Conservation (phyloP, 2,113 vertebrate species). For the Lepus timidus region DNA sequence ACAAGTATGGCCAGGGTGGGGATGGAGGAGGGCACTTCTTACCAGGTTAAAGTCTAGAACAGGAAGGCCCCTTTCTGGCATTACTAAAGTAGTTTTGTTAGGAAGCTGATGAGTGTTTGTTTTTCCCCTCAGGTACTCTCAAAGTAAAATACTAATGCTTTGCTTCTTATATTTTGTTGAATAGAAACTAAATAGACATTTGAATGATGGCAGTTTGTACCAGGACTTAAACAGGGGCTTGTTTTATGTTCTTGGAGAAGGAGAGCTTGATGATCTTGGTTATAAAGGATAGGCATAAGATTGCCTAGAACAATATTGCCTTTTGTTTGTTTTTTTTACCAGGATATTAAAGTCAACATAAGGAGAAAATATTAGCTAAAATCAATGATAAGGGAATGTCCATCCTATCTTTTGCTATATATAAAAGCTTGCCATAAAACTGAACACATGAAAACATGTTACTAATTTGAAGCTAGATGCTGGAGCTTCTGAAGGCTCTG, state of each 20-base stretch:
- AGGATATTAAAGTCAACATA: slow-evolving; percentile 29
- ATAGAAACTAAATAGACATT: slow-evolving; percentile 33
- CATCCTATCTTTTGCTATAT: not conserved
- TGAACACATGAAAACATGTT: slow-evolving; percentile 28
- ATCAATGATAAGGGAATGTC: slow-evolving; percentile 45
- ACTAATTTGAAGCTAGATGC: not conserved
- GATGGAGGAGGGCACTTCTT: not conserved
- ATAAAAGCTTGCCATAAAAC: slow-evolving; percentile 27
- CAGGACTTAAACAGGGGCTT: slow-evolving; percentile 19
- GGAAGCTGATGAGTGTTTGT: not conserved
- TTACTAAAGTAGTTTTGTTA: slow-evolving; percentile 11
- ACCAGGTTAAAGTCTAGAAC: not conserved
- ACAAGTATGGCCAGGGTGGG: not conserved
- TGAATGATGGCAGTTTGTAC: not conserved
- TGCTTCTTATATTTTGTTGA: slow-evolving; percentile 42
- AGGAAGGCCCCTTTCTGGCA: not conserved
- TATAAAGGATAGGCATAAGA: not conserved
- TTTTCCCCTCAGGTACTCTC: not conserved
- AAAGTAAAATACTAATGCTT: not conserved
- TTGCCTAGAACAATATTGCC: not conserved
- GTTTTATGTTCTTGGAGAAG: slow-evolving; percentile 41
- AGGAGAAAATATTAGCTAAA: slow-evolving; percentile 37
- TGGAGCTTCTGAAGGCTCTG: not conserved
- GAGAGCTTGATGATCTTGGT: not conserved
- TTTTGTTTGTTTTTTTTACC: not conserved